These are phyloP conservation scores for Clivina fossor DNA, from an alignment of 2,888 invertebrate genomes.

Conservation along the genomic window DNA sequence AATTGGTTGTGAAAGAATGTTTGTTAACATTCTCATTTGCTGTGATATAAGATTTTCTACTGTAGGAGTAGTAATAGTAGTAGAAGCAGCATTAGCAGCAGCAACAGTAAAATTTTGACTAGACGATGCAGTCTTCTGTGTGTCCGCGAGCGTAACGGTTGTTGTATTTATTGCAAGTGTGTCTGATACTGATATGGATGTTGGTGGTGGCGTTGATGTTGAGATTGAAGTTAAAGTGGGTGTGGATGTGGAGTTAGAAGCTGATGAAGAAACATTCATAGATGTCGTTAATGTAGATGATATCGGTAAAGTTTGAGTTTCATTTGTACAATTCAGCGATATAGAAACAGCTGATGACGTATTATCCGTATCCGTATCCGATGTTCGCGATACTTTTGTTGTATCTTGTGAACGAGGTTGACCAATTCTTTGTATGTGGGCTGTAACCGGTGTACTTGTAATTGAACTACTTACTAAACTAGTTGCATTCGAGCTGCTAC, in stretches of 20 bases:
- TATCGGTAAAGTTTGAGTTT: too few species aligned
- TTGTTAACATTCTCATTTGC: constrained; percentile 53
- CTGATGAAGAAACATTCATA: too few species aligned
- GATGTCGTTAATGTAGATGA: too few species aligned
- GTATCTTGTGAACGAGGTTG: constrained; percentile 50
- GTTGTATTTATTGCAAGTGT: not conserved
- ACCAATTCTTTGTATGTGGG: constrained; percentile 55
- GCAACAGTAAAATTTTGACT: too few species aligned
- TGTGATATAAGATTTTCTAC: constrained; percentile 59
- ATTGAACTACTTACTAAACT: constrained; percentile 9
- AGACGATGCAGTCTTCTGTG: too few species aligned
- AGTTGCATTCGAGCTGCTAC: constrained; percentile 15
- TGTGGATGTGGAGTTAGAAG: too few species aligned
- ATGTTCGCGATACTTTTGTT: constrained; percentile 15
- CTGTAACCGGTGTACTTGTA: constrained; percentile 44
- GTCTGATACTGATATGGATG: not conserved
- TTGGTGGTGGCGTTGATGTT: too few species aligned
- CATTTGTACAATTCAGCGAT: too few species aligned
- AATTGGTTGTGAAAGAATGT: constrained; percentile 52
- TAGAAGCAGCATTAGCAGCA: constrained; percentile 29
- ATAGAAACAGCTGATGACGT: too few species aligned
- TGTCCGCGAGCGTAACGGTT: constrained; percentile 10
- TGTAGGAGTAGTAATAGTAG: constrained; percentile 50
- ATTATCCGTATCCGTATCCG: constrained; percentile 3
- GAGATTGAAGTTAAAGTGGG: too few species aligned